Conservation (phyloP, 2,888 invertebrate species). For the Caenorhabditis doughertyi region DNA sequence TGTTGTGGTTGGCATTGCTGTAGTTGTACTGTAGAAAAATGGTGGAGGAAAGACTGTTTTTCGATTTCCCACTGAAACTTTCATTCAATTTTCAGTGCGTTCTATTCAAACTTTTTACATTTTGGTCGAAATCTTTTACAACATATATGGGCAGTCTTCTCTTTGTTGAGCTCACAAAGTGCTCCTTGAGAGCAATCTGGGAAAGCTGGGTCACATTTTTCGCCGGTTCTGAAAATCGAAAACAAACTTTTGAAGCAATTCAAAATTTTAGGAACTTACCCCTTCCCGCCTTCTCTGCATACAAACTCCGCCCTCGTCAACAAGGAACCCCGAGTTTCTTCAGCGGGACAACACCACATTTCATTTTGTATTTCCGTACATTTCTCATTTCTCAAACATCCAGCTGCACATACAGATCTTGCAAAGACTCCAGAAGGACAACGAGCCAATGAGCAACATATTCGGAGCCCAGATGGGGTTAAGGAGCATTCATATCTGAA, state of each 20-base stretch:
- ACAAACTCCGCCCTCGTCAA: conserved; percentile 27
- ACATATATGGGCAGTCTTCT: conserved; percentile 43
- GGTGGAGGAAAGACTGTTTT: conserved; percentile 30
- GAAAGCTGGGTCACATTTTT: conserved; percentile 50
- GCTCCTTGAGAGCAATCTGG: conserved; percentile 45
- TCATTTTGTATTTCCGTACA: conserved; percentile 65
- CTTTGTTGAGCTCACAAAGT: conserved; percentile 44
- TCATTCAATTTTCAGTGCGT: not conserved
- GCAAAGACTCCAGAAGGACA: conserved; percentile 64
- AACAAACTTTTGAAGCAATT: not conserved
- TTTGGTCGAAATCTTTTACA: conserved; percentile 26
- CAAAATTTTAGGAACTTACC: conserved; percentile 1
- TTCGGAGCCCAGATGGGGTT: conserved; percentile 62
- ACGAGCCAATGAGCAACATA: conserved; percentile 67
- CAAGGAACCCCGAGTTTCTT: no score
- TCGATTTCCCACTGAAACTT: conserved; percentile 25
- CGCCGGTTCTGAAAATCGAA: conserved; percentile 35
- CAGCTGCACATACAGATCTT: conserved; percentile 68
- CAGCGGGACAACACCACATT: conserved; percentile 73
- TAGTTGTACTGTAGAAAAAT: conserved; percentile 24
- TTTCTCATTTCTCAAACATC: conserved; percentile 68
- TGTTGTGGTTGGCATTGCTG: conserved; percentile 10
- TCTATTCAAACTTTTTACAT: conserved; percentile 7
- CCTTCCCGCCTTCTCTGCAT: conserved; percentile 37
- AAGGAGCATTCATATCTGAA: conserved; percentile 70